These are phyloP conservation scores for Therioaphis trifolii DNA, from an alignment of 2,888 invertebrate genomes.

Conservation along the genomic window DNA sequence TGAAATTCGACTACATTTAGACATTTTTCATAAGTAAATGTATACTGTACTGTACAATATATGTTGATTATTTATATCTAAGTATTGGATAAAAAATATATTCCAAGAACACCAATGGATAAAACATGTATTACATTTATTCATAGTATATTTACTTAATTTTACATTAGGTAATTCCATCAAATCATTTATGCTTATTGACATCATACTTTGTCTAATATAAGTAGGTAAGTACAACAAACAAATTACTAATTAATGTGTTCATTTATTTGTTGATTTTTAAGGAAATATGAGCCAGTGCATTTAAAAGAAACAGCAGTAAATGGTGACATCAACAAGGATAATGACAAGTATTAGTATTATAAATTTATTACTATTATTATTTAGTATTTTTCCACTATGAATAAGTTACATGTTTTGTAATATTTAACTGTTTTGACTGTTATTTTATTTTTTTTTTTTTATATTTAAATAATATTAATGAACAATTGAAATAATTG, in stretches of 20 bases:
- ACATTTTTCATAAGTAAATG: too few relatives aligned
- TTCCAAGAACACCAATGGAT: neutral
- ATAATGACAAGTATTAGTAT: constrained; percentile 28
- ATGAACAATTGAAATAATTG: neutral
- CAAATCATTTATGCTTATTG: neutral
- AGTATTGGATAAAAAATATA: too few relatives aligned
- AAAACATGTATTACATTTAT: neutral
- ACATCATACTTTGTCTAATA: neutral
- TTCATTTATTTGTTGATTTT: constrained; percentile 26
- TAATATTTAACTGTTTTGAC: constrained; percentile 12
- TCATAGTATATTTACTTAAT: neutral
- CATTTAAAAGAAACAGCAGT: neutral
- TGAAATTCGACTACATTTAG: too few relatives aligned
- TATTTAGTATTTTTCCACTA: constrained; percentile 35
- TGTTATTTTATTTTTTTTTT: constrained; percentile 29
- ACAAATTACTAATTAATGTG: constrained; percentile 7
- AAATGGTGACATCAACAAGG: constrained; percentile 16
- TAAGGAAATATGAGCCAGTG: constrained; percentile 46
- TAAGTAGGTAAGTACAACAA: too few relatives aligned
- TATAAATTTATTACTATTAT: too few relatives aligned
- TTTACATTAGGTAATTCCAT: neutral
- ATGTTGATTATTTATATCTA: too few relatives aligned
- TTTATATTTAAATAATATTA: neutral
- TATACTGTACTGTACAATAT: too few relatives aligned
- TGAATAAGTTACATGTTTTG: constrained; percentile 24